Evolutionary conservation across 2,888 invertebrate species (phyloP), one percentile per base, ranked within the genome.

Genomic region (Boloria selene): DNA sequence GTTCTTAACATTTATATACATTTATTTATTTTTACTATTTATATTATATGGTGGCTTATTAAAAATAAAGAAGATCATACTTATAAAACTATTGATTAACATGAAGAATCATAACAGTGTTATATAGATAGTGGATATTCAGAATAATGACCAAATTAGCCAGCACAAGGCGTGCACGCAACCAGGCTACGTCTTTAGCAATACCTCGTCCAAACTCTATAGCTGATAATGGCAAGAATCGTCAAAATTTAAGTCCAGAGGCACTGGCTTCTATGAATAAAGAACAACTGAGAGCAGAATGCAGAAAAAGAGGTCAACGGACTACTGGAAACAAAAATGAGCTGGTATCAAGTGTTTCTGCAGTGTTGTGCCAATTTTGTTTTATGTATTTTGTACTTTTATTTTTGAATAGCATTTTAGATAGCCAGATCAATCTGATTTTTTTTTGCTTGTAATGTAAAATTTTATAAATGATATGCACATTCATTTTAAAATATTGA

Each of bases 261-360:
- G 87, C 92, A 78, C 87, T 95, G 80, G 90, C 93, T 67, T 87
- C 92, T 71, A 93, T 95, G 92, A 95, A 93, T 80, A 95, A 95
- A 92, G 95, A 95, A 80, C 95, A 95, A 82, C 92, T 95, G 73
- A 94, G 95, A 77, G 88, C 90, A 65, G 95, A 95, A 83, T 95
- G 95, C 91, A 92, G 94, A 75, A 94, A 94, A 88, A 87, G 95
- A 77, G 95, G 95, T 74, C 94, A 94, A 84, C 94, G 94, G 82
- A 93, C 94, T 55, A 92, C 94, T 72, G 95, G 95, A 83, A 95
- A 94, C 92, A 95, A 95, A 89, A 93, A 91, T 75, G 95, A 95
- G 92, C 93, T 95, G 95, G 95, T 95, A 95, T 87, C 84, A 72
- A 72, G 80, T 79, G 89, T 89, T 75, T 73, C 81, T 78, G 75